phyloP scores from a whole-genome alignment of 2,797 vertebrate genomes.

The Tinamus major region DNA sequence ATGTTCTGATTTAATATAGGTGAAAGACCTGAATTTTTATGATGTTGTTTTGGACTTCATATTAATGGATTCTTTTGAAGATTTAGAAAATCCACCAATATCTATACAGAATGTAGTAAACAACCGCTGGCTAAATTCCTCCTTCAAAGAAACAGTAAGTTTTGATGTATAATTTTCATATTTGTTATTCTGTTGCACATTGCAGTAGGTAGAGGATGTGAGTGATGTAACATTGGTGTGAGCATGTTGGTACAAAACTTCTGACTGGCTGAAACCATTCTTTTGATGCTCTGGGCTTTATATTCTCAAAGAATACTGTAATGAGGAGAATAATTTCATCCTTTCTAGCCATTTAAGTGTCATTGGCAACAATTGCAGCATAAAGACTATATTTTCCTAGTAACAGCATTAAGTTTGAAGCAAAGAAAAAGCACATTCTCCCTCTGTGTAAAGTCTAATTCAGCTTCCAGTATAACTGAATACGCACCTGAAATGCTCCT shows the following conservation, averaged over 20 bases:
- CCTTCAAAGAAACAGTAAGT: slow-evolving; percentile 97
- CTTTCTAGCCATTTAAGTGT: background rate
- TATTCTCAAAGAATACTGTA: background rate
- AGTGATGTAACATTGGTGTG: background rate
- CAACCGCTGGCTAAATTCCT: slow-evolving; percentile 96
- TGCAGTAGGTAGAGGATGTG: background rate
- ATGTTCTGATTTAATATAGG: slow-evolving; percentile 80
- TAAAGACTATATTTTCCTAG: background rate
- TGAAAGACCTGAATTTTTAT: slow-evolving; percentile 96
- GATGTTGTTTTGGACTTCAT: slow-evolving; percentile 98
- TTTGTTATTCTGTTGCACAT: background rate
- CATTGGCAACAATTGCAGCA: background rate
- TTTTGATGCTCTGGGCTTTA: background rate
- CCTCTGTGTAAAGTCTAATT: background rate
- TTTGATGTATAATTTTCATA: background rate
- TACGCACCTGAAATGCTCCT: background rate
- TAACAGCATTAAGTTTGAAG: background rate
- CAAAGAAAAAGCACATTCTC: background rate
- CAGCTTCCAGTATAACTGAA: background rate
- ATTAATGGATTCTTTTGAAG: slow-evolving; percentile 98
- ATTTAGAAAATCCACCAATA: slow-evolving; percentile 95
- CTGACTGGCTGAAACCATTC: background rate
- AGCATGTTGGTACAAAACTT: background rate
- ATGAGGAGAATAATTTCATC: background rate
- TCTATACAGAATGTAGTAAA: slow-evolving; percentile 96